Percentiles rank a stretch among this genome's conserved stretches.
Evolutionary conservation across 2,888 invertebrate species (phyloP).

Genomic region (Bimastos eiseni): DNA sequence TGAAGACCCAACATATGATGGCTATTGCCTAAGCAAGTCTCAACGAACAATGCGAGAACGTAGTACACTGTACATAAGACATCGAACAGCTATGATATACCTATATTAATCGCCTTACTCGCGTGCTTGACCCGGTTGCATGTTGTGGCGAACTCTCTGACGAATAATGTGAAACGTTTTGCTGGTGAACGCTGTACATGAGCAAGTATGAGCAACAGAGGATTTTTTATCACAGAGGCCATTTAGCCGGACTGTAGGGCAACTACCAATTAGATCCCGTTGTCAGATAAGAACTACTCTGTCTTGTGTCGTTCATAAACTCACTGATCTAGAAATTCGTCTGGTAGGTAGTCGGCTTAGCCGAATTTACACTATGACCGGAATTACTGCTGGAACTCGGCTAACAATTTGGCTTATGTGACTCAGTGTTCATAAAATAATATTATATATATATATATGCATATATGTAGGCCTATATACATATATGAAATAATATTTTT

Average conservation of each 20-base stretch:
- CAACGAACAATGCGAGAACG: neutral
- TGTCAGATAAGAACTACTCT: too few relatives aligned
- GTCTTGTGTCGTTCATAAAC: too few relatives aligned
- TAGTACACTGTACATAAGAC: neutral
- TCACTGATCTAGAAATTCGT: too few relatives aligned
- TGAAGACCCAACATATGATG: neutral
- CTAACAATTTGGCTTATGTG: too few relatives aligned
- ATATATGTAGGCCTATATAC: too few relatives aligned
- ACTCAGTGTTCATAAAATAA: too few relatives aligned
- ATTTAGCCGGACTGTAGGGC: neutral
- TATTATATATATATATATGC: too few relatives aligned
- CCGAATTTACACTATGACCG: too few relatives aligned
- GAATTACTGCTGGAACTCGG: too few relatives aligned
- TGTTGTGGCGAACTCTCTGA: neutral
- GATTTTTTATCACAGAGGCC: neutral
- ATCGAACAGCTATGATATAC: neutral
- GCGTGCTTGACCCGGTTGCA: neutral
- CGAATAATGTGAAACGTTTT: neutral
- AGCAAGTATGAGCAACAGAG: neutral
- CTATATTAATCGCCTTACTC: neutral
- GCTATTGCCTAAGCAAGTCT: too few relatives aligned
- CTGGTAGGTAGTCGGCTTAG: too few relatives aligned
- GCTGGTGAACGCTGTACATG: neutral
- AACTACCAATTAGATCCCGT: neutral
- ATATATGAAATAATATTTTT: too few relatives aligned